Percentiles rank a stretch among this genome's conserved stretches.
These are phyloP conservation scores for Vulpes ferrilata DNA, from an alignment of 2,113 vertebrate genomes.

Conservation along the genomic window DNA sequence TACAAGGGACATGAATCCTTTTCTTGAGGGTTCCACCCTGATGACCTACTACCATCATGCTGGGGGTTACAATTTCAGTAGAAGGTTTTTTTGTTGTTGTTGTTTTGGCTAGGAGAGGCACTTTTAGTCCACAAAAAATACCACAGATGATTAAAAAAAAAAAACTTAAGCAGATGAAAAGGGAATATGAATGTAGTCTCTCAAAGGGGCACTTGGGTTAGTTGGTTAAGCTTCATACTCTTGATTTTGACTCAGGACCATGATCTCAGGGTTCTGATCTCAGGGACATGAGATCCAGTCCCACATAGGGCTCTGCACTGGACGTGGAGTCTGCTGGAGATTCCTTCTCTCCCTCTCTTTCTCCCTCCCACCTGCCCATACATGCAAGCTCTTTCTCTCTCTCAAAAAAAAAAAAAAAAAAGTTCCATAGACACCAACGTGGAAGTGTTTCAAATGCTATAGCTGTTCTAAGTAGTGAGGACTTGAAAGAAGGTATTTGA, in stretches of 20 bases:
- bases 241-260: neutral
- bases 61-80: neutral
- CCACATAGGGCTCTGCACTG: neutral
- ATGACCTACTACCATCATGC: neutral
- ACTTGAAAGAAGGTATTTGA: neutral
- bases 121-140: neutral
- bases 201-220: neutral
- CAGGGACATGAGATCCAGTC: neutral
- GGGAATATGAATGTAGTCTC: neutral
- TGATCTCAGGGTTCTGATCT: neutral
- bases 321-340: neutral
- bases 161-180: neutral
- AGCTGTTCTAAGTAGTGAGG: neutral
- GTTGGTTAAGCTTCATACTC: neutral
- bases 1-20: neutral
- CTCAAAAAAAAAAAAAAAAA: neutral
- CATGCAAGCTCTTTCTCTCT: neutral
- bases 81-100: too few relatives aligned
- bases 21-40: accelerated
- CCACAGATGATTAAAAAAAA: neutral
- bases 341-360: neutral
- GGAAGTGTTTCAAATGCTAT: neutral
- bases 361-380: neutral
- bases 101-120: neutral
- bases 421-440: neutral